phyloP scores from a whole-genome alignment of 1,140 invertebrate genomes.

The Physella acuta region DNA sequence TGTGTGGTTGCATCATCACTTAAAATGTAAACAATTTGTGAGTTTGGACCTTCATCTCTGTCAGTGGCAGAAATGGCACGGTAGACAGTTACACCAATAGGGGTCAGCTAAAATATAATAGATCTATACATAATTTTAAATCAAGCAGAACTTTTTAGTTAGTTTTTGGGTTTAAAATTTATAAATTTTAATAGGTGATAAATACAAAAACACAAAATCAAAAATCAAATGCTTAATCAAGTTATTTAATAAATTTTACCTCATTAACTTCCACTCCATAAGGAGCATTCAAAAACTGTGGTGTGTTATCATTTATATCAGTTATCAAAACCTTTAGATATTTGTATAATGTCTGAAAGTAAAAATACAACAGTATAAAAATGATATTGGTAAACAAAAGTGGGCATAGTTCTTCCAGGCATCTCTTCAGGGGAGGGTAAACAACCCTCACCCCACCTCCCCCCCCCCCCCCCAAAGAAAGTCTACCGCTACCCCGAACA shows the following conservation, averaged over 20 bases:
- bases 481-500: too few relatives aligned
- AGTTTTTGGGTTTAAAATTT: too few relatives aligned
- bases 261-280: constrained; percentile 13
- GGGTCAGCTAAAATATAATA: constrained; percentile 22
- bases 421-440: too few relatives aligned
- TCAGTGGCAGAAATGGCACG: constrained; percentile 3
- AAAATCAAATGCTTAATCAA: neutral
- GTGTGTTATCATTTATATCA: constrained; percentile 17
- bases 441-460: too few relatives aligned
- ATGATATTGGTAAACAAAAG: neutral
- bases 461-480: too few relatives aligned
- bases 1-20: neutral
- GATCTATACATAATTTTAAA: too few relatives aligned
- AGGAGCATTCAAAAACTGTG: constrained; percentile 1
- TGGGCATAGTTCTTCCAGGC: too few relatives aligned
- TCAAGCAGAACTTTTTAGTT: too few relatives aligned
- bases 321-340: constrained; percentile 11
- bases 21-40: neutral
- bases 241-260: neutral
- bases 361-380: too few relatives aligned
- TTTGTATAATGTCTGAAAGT: neutral
- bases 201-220: neutral
- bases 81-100: constrained; percentile 15
- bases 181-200: neutral
- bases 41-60: constrained; percentile 12